Percentiles rank a stretch among this genome's conserved stretches.
Evolutionary conservation across 2,797 vertebrate genomes (phyloP).

Genomic region (Dermochelys coriacea): DNA sequence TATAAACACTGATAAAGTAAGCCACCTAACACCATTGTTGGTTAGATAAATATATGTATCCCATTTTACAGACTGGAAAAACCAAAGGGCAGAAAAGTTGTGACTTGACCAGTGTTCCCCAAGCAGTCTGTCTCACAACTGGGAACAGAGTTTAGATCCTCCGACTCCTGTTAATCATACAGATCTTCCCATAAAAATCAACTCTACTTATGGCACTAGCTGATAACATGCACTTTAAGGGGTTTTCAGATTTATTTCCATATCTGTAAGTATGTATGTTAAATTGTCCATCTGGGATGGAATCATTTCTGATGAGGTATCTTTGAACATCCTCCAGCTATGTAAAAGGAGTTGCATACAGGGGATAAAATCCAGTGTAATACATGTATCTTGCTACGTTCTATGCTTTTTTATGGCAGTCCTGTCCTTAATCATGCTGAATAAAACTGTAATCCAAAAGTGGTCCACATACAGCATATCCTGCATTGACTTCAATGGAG

Average conservation of each 20-base stretch:
- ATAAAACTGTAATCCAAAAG: slow-evolving; percentile 6
- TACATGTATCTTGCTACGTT: not conserved
- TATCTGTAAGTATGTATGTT: slow-evolving; percentile 34
- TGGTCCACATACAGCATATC: slow-evolving; percentile 15
- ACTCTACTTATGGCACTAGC: not conserved
- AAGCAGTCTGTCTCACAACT: not conserved
- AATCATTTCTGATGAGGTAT: slow-evolving; percentile 22
- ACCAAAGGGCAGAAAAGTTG: not conserved
- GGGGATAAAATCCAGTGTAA: slow-evolving; percentile 26
- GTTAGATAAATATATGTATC: not conserved
- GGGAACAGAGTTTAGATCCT: not conserved
- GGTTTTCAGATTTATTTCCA: slow-evolving; percentile 13
- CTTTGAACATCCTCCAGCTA: slow-evolving; percentile 15
- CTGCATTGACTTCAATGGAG: slow-evolving; percentile 2
- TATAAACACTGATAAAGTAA: not conserved
- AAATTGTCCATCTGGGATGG: slow-evolving; percentile 48
- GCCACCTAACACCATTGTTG: not conserved
- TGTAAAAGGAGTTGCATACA: not conserved
- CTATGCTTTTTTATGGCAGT: not conserved
- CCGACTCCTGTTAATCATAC: not conserved
- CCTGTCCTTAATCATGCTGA: not conserved
- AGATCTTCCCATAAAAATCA: slow-evolving; percentile 39
- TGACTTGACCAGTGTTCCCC: not conserved
- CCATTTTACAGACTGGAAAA: not conserved
- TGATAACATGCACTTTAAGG: not conserved